Evolutionary conservation across 2,888 invertebrate genomes (phyloP).

Genomic region (Spisula subtruncata): DNA sequence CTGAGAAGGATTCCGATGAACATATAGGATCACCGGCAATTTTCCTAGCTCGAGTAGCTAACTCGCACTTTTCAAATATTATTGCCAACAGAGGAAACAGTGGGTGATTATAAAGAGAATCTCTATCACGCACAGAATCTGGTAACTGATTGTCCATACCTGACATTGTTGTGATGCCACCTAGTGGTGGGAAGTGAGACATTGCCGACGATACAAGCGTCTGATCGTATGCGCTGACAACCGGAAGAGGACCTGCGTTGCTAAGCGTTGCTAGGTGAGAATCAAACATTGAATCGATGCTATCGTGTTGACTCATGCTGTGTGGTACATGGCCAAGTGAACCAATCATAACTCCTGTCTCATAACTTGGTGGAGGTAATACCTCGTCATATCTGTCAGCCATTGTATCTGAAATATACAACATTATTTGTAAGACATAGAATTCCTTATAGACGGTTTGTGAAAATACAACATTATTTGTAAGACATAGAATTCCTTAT

Average conservation of each 20-base stretch:
- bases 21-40: constrained; percentile 70
- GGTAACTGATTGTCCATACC: constrained; percentile 65
- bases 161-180: constrained; percentile 58
- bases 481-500: too few species aligned
- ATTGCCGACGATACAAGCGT: constrained; percentile 46
- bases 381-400: constrained; percentile 67
- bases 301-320: constrained; percentile 37
- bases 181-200: constrained; percentile 53
- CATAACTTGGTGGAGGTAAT: constrained; percentile 62
- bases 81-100: constrained; percentile 70
- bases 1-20: constrained; percentile 71
- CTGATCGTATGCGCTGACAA: constrained; percentile 38
- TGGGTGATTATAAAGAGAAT: constrained; percentile 66
- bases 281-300: constrained; percentile 62
- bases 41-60: constrained; percentile 70
- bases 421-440: not conserved
- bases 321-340: constrained; percentile 46
- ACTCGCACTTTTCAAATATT: constrained; percentile 73
- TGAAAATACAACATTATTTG: too few species aligned
- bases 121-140: constrained; percentile 67
- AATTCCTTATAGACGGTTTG: too few species aligned
- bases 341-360: constrained; percentile 57
- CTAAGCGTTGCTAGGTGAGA: constrained; percentile 60
- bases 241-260: constrained; percentile 43
- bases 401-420: constrained; percentile 60